phyloP scores from a whole-genome alignment of 2,113 vertebrate species.

The Mus pahari region DNA sequence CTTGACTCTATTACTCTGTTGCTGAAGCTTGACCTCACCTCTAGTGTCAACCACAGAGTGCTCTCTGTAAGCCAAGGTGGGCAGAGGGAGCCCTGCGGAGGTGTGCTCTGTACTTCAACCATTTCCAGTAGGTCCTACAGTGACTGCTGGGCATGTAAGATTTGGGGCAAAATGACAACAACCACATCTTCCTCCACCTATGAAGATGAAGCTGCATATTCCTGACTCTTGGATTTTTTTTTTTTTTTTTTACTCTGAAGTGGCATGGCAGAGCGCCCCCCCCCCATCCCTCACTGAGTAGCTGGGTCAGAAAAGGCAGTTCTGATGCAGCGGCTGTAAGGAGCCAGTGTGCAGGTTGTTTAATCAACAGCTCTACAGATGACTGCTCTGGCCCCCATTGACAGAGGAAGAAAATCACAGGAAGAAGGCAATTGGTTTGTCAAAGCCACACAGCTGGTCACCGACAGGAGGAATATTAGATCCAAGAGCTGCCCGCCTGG shows the following conservation, averaged over 20 bases:
- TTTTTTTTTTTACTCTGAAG: background rate
- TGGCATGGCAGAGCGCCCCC: background rate
- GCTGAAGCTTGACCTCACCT: background rate
- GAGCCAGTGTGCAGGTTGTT: rapidly evolving
- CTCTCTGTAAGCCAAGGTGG: background rate
- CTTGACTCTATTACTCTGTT: background rate
- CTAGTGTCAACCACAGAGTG: background rate
- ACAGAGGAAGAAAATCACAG: background rate
- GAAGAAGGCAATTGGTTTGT: background rate
- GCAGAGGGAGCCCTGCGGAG: rapidly evolving
- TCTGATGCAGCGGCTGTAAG: background rate
- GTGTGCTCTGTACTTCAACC: background rate
- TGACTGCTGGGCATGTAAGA: background rate
- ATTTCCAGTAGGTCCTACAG: background rate
- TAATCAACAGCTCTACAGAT: background rate
- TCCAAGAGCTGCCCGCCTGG: background rate
- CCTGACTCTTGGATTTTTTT: background rate
- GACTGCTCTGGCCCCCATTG: background rate
- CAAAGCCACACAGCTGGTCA: background rate
- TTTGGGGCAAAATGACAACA: too few species aligned
- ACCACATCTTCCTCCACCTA: background rate
- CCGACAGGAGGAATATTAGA: background rate
- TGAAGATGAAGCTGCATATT: background rate
- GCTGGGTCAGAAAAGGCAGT: background rate
- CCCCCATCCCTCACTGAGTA: background rate